Evolutionary conservation across 2,797 vertebrate genomes (phyloP).

Genomic region (Danio jaintianensis): DNA sequence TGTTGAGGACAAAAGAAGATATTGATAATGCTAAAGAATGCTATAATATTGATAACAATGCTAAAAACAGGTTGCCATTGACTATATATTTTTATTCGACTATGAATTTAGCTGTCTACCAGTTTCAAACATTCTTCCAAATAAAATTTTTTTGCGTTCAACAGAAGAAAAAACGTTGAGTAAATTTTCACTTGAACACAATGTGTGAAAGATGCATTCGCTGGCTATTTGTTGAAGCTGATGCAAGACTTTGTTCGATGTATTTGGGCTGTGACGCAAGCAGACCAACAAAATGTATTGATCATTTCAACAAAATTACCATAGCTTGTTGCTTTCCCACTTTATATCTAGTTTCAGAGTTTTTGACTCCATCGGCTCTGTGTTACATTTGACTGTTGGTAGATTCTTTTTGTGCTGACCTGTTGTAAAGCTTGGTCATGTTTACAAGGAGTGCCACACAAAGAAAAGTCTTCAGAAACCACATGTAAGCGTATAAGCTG

Average conservation of each 20-base stretch:
- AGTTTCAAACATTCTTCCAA: too few relatives aligned
- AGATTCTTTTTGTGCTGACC: not conserved
- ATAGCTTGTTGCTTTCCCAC: not conserved
- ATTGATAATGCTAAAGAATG: too few relatives aligned
- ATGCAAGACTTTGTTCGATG: not conserved
- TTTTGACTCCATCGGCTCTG: not conserved
- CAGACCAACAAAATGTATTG: not conserved
- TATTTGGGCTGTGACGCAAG: not conserved
- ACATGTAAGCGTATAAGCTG: constrained; percentile 11
- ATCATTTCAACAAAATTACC: not conserved
- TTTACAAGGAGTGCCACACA: constrained; percentile 19
- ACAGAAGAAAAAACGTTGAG: too few relatives aligned
- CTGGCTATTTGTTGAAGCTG: not conserved
- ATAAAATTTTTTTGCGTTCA: too few relatives aligned
- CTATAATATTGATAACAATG: too few relatives aligned
- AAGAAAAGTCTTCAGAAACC: constrained; percentile 32
- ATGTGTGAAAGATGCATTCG: not conserved
- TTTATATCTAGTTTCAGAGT: not conserved
- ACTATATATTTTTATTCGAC: too few relatives aligned
- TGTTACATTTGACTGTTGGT: not conserved
- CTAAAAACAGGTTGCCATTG: too few relatives aligned
- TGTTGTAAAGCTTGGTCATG: constrained; percentile 12
- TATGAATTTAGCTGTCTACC: too few relatives aligned
- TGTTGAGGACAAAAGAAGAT: too few relatives aligned
- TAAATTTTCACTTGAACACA: too few relatives aligned